Evolutionary conservation across 2,113 vertebrate species (phyloP).

Genomic region (Regulus satrapa): DNA sequence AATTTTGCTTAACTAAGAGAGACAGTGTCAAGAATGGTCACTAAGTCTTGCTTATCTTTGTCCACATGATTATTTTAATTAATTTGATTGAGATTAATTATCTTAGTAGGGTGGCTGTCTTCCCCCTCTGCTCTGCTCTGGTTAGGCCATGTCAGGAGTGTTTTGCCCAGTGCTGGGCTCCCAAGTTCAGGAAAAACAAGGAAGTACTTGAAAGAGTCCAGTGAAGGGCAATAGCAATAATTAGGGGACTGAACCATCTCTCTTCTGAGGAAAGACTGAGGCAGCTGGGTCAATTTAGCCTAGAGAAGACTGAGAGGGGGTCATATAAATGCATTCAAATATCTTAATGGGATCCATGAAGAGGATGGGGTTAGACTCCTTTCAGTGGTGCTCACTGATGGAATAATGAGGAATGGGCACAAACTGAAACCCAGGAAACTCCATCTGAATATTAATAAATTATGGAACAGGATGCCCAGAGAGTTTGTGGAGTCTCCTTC

Average conservation of each 20-base stretch:
- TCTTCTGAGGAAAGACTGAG: background rate
- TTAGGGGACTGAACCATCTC: background rate
- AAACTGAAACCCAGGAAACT: background rate
- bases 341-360: background rate
- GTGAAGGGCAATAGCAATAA: background rate
- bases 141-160: background rate
- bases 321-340: background rate
- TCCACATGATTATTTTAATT: conserved; percentile 42
- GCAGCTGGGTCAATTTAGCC: background rate
- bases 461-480: background rate
- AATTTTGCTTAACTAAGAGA: conserved; percentile 5
- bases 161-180: background rate
- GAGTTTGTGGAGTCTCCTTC: background rate
- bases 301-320: background rate
- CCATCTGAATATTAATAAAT: background rate
- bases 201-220: background rate
- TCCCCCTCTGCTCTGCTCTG: background rate
- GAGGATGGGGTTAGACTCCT: background rate
- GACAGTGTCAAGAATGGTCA: conserved; percentile 38
- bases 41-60: conserved; percentile 32
- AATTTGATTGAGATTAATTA: conserved; percentile 45
- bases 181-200: background rate
- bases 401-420: background rate
- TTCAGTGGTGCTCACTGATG: background rate
- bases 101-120: background rate